phyloP scores from a whole-genome alignment of 1,140 invertebrate species.

The Eriocheir sinensis region DNA sequence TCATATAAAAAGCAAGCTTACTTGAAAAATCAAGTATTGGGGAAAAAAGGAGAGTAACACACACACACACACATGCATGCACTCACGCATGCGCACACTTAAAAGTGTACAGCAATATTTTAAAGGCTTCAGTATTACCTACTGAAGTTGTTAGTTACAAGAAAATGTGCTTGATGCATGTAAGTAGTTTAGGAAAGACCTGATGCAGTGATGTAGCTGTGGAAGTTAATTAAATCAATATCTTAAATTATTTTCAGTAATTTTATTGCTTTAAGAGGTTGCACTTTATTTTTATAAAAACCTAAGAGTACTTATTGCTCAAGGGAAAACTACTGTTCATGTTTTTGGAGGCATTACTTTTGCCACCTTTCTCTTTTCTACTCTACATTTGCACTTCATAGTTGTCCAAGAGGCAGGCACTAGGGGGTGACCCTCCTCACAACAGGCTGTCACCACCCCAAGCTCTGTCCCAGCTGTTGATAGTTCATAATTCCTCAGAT shows the following conservation, averaged over 20 bases:
- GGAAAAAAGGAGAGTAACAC: no score
- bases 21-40: no score
- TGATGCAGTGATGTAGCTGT: background rate
- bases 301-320: background rate
- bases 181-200: no score
- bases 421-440: conserved; percentile 77
- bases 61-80: no score
- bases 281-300: background rate
- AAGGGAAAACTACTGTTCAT: background rate
- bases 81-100: no score
- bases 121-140: no score
- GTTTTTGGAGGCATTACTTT: conserved; percentile 77
- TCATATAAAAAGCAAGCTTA: no score
- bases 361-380: conserved; percentile 77
- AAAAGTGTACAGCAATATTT: no score
- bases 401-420: conserved; percentile 78
- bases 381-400: conserved; percentile 77
- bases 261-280: background rate
- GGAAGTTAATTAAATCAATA: no score
- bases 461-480: conserved; percentile 72
- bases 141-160: no score
- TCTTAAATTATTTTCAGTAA: background rate
- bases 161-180: no score
- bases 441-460: conserved; percentile 77
- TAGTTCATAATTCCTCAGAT: conserved; percentile 74